Base-by-base conservation (phyloP, 2,797 vertebrate species). In the Cuculus canorus region DNA sequence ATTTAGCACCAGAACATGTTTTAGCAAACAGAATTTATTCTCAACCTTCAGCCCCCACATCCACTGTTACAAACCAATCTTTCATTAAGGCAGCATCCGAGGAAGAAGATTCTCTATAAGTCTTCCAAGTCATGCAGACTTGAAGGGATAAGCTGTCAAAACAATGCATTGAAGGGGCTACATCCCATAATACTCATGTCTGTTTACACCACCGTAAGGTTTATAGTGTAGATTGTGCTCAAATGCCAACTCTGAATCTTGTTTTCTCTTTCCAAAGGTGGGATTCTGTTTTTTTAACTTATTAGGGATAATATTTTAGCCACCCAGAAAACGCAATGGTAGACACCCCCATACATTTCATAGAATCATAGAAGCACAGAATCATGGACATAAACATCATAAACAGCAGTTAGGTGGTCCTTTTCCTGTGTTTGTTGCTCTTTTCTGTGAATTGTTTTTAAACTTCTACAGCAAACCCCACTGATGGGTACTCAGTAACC, bases 1-100 rank as follows among this genome's bases (percentile, higher is more conserved):
- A 81, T 95, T 94, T 95, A 96, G 82, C 37, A 90, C 30, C 30
- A 64, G 86, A 93, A 84, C 63, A 91, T 53, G 13, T 92, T 76
- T 86, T 35, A 75, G 63, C 72, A 92, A 95, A 93, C 48, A 66
- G 53, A 82, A 96, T 95, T 92, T 94, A 82, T 59, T 92, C 71
- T 81, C 1, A 11, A 61, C 93, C 82, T 96, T 93, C 82, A 94
- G 33, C 48, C 93, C 52, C 39, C 39, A 30, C 13, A 1, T 90
- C 52, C 54, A 76, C 63, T 43, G 13, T 66, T 80, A 81, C 54
- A 95, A 94, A 86, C 45, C 63, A 92, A 94, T 88, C 73, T 66
- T 86, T 86, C 71, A 54, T 64, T 82, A 61, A 82, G 75, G 57
- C 75, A 92, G 45, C 45, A 64, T 83, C 61, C 0, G 1, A 94